Conservation (phyloP, 2,797 vertebrate species). For the Chelonia mydas region DNA sequence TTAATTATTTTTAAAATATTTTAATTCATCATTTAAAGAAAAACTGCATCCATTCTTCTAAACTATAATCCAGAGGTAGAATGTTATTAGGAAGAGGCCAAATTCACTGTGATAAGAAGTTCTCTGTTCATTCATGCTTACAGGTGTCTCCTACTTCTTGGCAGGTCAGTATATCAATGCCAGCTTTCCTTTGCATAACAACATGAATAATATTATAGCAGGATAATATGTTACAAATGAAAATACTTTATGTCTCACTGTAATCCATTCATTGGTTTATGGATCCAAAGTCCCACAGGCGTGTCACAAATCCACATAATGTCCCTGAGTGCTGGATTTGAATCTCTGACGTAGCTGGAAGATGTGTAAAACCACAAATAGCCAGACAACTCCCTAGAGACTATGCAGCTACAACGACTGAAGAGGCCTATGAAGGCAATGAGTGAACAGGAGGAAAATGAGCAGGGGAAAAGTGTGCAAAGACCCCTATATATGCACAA, state of each 20-base stretch:
- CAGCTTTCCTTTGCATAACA: background rate
- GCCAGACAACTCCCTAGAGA: conserved; percentile 32
- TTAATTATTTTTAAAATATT: background rate
- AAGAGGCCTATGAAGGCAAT: background rate
- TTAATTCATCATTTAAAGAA: rapidly evolving
- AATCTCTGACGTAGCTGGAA: conserved; percentile 30
- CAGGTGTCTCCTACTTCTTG: background rate
- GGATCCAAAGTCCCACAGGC: conserved; percentile 19
- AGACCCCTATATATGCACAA: background rate
- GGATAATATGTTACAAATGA: conserved; percentile 7
- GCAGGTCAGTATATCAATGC: background rate
- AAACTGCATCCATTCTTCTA: background rate
- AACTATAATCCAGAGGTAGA: background rate
- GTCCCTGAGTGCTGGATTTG: conserved; percentile 26
- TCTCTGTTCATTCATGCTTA: background rate
- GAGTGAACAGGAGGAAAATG: background rate
- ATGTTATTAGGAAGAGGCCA: background rate
- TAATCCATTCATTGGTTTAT: conserved; percentile 56
- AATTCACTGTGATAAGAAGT: background rate
- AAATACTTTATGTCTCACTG: conserved; percentile 64
- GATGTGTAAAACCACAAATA: conserved; percentile 38
- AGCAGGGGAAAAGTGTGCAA: background rate
- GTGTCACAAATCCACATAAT: conserved; percentile 36
- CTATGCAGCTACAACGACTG: background rate
- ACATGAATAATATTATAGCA: background rate